Conservation (phyloP, 2,888 invertebrate genomes). For the Cryptophagus acutangulus region DNA sequence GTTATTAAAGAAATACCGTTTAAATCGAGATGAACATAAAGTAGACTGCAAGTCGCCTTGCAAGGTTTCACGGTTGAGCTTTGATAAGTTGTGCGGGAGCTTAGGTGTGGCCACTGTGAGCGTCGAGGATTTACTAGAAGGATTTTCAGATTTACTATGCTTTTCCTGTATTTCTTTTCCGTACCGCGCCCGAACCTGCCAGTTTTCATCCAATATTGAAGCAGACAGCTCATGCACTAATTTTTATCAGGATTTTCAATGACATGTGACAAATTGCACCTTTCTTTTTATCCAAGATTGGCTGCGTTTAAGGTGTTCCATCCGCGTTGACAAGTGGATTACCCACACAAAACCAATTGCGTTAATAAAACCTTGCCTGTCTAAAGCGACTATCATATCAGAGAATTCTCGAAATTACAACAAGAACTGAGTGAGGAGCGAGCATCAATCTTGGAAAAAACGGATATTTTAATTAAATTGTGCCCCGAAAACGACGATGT, state of each 20-base stretch:
- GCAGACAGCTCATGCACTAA: slow-evolving; percentile 20
- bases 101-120: slow-evolving; percentile 37
- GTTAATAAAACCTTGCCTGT: too few species aligned
- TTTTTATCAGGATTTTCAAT: slow-evolving; percentile 20
- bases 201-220: slow-evolving; percentile 24
- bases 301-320: too few species aligned
- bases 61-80: slow-evolving; percentile 23
- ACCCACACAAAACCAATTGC: too few species aligned
- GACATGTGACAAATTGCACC: slow-evolving; percentile 21
- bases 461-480: too few species aligned
- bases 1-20: too few species aligned
- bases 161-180: slow-evolving; percentile 34
- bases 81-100: slow-evolving; percentile 38
- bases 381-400: too few species aligned
- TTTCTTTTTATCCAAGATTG: slow-evolving; percentile 8
- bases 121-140: slow-evolving; percentile 35
- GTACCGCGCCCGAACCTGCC: slow-evolving; percentile 16
- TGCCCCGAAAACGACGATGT: too few species aligned
- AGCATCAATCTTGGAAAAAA: too few species aligned
- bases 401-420: too few species aligned
- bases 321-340: not conserved
- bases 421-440: too few species aligned
- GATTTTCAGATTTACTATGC: slow-evolving; percentile 38
- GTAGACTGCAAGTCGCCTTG: not conserved
- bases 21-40: slow-evolving; percentile 1